Evolutionary conservation across 2,113 vertebrate genomes (phyloP).

Genomic region (Osmerus eperlanus): DNA sequence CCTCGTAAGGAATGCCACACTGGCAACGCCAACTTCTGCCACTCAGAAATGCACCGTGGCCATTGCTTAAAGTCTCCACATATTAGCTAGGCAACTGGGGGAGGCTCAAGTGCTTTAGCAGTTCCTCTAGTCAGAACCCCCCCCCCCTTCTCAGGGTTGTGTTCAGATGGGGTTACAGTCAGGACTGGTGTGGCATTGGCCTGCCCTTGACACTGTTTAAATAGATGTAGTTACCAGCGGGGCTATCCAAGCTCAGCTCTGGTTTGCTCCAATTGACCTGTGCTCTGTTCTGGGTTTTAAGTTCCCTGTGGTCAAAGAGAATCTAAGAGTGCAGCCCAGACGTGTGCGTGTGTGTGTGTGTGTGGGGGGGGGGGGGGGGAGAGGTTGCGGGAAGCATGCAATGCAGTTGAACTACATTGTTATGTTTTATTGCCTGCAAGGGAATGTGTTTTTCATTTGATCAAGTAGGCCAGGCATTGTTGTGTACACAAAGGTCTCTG

Average conservation of each 20-base stretch:
- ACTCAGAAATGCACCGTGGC: constrained; percentile 3
- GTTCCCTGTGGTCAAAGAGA: constrained; percentile 6
- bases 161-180: constrained; percentile 31
- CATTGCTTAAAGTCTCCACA: constrained; percentile 33
- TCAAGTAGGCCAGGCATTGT: not conserved
- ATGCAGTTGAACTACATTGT: not conserved
- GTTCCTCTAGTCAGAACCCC: constrained; percentile 31
- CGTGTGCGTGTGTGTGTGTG: not conserved
- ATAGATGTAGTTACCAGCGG: constrained; percentile 50
- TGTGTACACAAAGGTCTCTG: not conserved
- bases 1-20: constrained; percentile 48
- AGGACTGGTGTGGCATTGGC: not conserved
- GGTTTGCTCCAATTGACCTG: constrained; percentile 51
- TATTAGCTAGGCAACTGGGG: constrained; percentile 39
- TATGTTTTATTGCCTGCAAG: not conserved
- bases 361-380: not conserved
- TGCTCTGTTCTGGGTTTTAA: constrained; percentile 29
- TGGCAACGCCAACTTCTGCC: constrained; percentile 38
- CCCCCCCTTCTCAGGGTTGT: not conserved
- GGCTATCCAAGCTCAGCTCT: constrained; percentile 28
- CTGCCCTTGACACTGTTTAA: constrained; percentile 26
- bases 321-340: too few relatives aligned
- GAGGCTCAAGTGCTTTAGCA: not conserved
- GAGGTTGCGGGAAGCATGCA: not conserved
- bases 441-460: not conserved